A percentile compares a stretch with the other conserved stretches of the same genome.
Conservation (phyloP, 2,797 vertebrate genomes). For the Acestrorhynchus altus region DNA sequence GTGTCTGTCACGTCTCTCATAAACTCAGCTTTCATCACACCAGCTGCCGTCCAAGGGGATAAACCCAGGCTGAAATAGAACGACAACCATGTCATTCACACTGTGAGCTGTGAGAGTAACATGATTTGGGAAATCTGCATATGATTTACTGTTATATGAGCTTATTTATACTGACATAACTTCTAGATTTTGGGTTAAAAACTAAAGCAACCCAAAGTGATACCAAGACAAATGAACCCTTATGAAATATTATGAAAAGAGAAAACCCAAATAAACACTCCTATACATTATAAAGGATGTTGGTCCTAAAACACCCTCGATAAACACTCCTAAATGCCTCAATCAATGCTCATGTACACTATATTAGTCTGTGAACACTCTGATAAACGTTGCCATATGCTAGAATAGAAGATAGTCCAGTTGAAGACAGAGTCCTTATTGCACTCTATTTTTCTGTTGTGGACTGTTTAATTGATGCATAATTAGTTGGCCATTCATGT, state of each 20-base stretch:
- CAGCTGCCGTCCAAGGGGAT: background rate
- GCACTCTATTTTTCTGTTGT: too few relatives aligned
- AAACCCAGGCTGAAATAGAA: background rate
- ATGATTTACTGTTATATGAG: background rate
- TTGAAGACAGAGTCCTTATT: too few relatives aligned
- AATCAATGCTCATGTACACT: background rate
- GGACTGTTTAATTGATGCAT: too few relatives aligned
- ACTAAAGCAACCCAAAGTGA: background rate
- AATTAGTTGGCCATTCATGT: too few relatives aligned
- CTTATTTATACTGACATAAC: background rate
- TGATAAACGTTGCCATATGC: too few relatives aligned
- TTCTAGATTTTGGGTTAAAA: background rate
- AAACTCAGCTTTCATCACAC: constrained; percentile 8
- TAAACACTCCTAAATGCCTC: too few relatives aligned
- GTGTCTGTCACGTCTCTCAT: constrained; percentile 4
- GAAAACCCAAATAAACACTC: too few relatives aligned
- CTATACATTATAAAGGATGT: too few relatives aligned
- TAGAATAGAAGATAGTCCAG: too few relatives aligned
- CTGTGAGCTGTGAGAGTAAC: background rate
- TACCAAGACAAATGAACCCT: background rate
- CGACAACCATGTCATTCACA: background rate
- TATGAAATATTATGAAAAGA: too few relatives aligned
- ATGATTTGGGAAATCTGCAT: background rate
- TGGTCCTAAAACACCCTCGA: too few relatives aligned
- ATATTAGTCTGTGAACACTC: too few relatives aligned